A percentile compares a stretch with the other conserved stretches of the same genome.
phyloP scores from a whole-genome alignment of 2,888 invertebrate species.

The Orthosia incerta region DNA sequence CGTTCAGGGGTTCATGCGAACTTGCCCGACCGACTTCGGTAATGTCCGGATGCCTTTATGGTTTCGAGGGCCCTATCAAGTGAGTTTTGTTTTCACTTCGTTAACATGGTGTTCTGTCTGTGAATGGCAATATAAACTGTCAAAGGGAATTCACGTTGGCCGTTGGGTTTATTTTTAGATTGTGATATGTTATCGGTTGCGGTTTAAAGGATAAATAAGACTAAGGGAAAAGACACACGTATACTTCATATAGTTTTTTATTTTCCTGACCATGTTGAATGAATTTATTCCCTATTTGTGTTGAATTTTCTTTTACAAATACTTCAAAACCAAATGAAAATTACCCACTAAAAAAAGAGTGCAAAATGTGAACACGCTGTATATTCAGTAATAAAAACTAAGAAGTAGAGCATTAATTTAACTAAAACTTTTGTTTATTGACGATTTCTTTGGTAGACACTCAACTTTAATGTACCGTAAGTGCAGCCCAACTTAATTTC shows the following conservation, averaged over 20 bases:
- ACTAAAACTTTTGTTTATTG: slow-evolving; percentile 89
- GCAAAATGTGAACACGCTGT: slow-evolving; percentile 71
- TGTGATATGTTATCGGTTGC: neutral
- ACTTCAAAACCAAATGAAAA: neutral
- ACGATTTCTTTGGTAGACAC: slow-evolving; percentile 88
- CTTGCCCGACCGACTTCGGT: slow-evolving; percentile 65
- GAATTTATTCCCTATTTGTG: neutral
- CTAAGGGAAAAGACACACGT: too few relatives aligned
- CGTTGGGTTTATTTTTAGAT: neutral
- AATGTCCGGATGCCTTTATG: slow-evolving; percentile 85
- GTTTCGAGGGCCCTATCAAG: slow-evolving; percentile 84
- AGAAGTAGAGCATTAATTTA: slow-evolving; percentile 86
- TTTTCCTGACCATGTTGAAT: neutral
- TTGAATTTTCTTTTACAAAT: neutral
- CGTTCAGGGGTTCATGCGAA: slow-evolving; percentile 78
- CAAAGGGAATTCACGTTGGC: neutral
- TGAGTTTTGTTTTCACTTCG: slow-evolving; percentile 78
- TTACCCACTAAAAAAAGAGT: neutral
- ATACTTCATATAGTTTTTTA: neutral
- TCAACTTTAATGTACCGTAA: slow-evolving; percentile 77
- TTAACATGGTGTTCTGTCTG: slow-evolving; percentile 75
- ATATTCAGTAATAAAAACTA: slow-evolving; percentile 69
- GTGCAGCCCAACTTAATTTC: slow-evolving; percentile 50
- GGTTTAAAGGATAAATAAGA: neutral
- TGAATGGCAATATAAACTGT: slow-evolving; percentile 15